Conservation (phyloP, 2,888 invertebrate genomes). For the Sisyra terminalis region DNA sequence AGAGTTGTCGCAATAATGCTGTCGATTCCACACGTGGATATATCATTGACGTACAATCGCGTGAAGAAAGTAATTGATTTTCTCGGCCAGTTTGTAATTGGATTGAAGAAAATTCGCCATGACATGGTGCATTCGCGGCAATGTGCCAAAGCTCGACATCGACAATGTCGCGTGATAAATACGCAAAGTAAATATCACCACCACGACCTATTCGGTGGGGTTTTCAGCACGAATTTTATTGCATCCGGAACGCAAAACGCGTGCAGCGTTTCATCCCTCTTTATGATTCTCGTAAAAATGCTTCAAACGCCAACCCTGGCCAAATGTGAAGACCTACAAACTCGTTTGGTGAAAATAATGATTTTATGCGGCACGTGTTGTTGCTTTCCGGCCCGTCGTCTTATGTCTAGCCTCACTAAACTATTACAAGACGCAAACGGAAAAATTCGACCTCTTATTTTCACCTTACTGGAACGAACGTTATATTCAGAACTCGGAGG, state of each 20-base stretch:
- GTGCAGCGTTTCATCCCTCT: conserved; percentile 39
- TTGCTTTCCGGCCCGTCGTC: conserved; percentile 37
- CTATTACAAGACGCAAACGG: conserved; percentile 29
- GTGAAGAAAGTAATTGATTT: conserved; percentile 37
- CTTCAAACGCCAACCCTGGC: conserved; percentile 29
- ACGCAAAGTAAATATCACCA: conserved; percentile 39
- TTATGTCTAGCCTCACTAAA: conserved; percentile 32
- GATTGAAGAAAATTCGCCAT: conserved; percentile 37
- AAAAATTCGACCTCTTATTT: conserved; percentile 25
- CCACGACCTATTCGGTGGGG: conserved; percentile 35
- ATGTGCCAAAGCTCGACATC: conserved; percentile 34
- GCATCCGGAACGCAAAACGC: conserved; percentile 26
- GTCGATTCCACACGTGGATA: conserved; percentile 28
- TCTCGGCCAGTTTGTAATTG: conserved; percentile 35
- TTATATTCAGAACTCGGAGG: conserved; percentile 43
- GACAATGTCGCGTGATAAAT: conserved; percentile 27
- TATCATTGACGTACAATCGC: conserved; percentile 25
- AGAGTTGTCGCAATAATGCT: conserved; percentile 37
- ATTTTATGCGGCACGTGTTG: conserved; percentile 42
- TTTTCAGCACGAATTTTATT: conserved; percentile 23
- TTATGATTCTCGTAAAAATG: conserved; percentile 32
- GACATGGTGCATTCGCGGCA: conserved; percentile 37
- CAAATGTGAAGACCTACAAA: conserved; percentile 25
- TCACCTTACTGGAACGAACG: conserved; percentile 37
- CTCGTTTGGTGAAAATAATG: conserved; percentile 35